Evolutionary conservation across 2,888 invertebrate genomes (phyloP), one percentile per base, ranked within the genome.

Genomic region (Apotomis capreana): DNA sequence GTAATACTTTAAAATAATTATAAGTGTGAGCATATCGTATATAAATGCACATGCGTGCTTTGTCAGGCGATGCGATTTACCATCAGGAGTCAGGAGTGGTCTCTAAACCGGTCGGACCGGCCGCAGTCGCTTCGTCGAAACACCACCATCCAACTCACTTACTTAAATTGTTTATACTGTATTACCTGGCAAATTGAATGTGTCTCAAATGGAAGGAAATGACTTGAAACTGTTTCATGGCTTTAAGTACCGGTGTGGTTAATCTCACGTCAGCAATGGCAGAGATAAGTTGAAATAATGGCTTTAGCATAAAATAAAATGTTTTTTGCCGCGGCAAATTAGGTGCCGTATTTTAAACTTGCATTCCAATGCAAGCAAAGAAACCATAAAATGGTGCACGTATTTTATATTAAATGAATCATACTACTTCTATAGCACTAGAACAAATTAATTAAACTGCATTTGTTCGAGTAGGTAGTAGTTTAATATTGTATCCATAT

Each of bases 61-160:
- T 88, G 90, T 90, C 89, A 89, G 86, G 81, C 87, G 88, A 86
- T 88, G 89, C 91, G 89, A 92, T 92, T 90, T 89, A 89, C 87
- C 89, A 89, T 88, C 90, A 88, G 89, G 84, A 88, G 89, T 87
- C 90, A 88, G 89, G 84, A 88, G 89, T 87, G 84, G 89, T 84
- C 81, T 83, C 79, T 76, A 88, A 91, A 92, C 92, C 92, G 92
- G 92, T 92, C 85, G 76, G 79, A 90, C 92, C 85, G 89, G 91
- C 84, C 79, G 80, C 80, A 81, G 81, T 80, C 81, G 83, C 84
- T 83, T 81, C 86, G 83, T 83, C 85, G 84, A 87, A 87, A 85
- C 84, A 83, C 84, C 78, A 81, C 83, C 83, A 84, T 82, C 84
- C 86, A 85, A 81, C 84, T 83, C 71, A 68, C 74, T 70, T 71